Percentiles rank a stretch among this genome's conserved stretches.
Evolutionary conservation across 1,140 invertebrate species (phyloP).

Genomic region (Eufriesea mexicana): DNA sequence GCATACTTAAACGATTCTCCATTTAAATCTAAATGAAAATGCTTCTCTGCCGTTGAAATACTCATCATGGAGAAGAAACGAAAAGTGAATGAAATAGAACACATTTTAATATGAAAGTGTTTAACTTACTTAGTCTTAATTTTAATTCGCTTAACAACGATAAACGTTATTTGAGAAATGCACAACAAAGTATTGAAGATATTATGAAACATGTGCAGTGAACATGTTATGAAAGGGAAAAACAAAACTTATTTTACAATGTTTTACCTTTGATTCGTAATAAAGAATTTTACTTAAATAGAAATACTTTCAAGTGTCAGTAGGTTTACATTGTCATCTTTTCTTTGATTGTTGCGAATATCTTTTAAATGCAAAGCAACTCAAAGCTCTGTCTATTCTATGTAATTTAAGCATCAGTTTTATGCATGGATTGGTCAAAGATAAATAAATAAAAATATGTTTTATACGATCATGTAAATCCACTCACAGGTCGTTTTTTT

Average conservation of each 20-base stretch:
- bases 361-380: slow-evolving; percentile 49
- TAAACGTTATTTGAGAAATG: not conserved
- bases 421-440: slow-evolving; percentile 2
- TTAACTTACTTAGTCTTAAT: not conserved
- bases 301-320: slow-evolving; percentile 7
- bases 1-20: not conserved
- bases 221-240: not conserved
- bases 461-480: not conserved
- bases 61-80: not conserved
- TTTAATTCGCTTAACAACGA: not conserved
- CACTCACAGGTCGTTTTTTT: not conserved
- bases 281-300: not conserved
- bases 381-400: not conserved
- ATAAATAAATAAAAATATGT: slow-evolving; percentile 32
- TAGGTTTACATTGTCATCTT: not conserved
- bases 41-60: not conserved
- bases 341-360: not conserved
- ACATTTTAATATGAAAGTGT: not conserved
- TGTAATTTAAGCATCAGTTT: not conserved
- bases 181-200: not conserved
- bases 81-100: not conserved
- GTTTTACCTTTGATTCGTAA: not conserved
- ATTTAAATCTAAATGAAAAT: slow-evolving; percentile 22
- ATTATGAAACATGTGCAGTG: not conserved
- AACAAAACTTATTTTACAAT: slow-evolving; percentile 6